phyloP scores from a whole-genome alignment of 2,888 invertebrate species.

The Arenicola marina region DNA sequence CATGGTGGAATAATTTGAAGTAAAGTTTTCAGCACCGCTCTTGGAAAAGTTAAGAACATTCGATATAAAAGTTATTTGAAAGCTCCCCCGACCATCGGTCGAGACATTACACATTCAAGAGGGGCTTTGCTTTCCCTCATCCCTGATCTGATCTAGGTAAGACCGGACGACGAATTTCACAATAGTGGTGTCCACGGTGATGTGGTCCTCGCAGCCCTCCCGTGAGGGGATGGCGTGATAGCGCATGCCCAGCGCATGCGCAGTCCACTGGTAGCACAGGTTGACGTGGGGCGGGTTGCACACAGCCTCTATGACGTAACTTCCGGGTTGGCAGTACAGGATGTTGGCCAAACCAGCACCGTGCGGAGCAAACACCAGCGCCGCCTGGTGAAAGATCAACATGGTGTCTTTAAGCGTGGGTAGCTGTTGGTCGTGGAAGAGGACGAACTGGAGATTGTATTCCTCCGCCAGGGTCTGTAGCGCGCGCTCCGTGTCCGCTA shows the following conservation, averaged over 20 bases:
- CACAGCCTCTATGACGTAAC: conserved; percentile 31
- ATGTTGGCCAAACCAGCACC: conserved; percentile 36
- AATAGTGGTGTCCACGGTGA: neutral
- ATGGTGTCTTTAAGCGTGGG: conserved; percentile 26
- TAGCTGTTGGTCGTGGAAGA: conserved; percentile 27
- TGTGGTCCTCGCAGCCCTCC: conserved; percentile 1
- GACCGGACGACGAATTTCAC: neutral
- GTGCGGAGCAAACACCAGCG: conserved; percentile 33
- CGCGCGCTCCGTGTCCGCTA: conserved; percentile 6
- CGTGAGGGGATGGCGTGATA: conserved; percentile 19
- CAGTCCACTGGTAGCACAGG: conserved; percentile 34
- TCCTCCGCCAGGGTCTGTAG: conserved; percentile 13
- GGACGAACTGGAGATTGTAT: conserved; percentile 14
- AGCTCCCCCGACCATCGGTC: too few species aligned
- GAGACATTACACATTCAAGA: too few species aligned
- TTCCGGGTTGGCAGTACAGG: conserved; percentile 25
- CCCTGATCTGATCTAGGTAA: neutral
- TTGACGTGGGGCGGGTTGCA: conserved; percentile 38
- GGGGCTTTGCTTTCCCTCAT: too few species aligned
- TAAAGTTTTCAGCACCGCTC: too few species aligned
- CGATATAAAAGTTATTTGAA: too few species aligned
- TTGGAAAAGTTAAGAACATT: too few species aligned
- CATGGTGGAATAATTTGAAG: too few species aligned
- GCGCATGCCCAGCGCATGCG: conserved; percentile 29
- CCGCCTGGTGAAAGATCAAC: conserved; percentile 27